phyloP scores from a whole-genome alignment of 2,888 invertebrate species.

The Dicranocentrus wangi region DNA sequence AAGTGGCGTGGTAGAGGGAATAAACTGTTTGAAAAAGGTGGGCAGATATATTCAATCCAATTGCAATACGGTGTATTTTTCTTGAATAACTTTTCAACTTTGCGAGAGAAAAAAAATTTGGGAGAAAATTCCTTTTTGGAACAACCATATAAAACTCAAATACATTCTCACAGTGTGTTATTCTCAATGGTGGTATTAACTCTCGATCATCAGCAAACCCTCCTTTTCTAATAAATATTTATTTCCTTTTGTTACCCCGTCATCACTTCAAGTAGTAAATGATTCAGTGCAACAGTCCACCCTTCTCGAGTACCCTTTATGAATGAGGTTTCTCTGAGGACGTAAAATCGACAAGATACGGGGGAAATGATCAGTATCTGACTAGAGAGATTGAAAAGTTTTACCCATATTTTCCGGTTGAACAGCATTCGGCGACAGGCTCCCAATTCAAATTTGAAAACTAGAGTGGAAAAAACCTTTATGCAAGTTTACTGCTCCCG shows the following conservation, averaged over 20 bases:
- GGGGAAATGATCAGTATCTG: background rate
- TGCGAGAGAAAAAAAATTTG: background rate
- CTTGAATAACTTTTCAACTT: background rate
- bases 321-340: no score
- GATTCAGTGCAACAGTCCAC: background rate
- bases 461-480: background rate
- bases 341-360: background rate
- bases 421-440: background rate
- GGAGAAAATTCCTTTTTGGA: background rate
- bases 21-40: slow-evolving; percentile 24
- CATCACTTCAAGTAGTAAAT: background rate
- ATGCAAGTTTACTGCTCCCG: background rate
- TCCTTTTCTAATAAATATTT: slow-evolving; percentile 33
- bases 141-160: background rate
- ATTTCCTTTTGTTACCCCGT: slow-evolving; percentile 6
- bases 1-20: slow-evolving; percentile 5
- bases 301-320: background rate
- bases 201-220: background rate
- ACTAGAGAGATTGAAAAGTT: background rate
- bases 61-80: background rate
- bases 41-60: slow-evolving; percentile 2
- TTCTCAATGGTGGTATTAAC: background rate
- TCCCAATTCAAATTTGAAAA: background rate
- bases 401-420: background rate
- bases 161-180: background rate